Conservation (phyloP, 2,888 invertebrate species). For the Schizaphis graminum region DNA sequence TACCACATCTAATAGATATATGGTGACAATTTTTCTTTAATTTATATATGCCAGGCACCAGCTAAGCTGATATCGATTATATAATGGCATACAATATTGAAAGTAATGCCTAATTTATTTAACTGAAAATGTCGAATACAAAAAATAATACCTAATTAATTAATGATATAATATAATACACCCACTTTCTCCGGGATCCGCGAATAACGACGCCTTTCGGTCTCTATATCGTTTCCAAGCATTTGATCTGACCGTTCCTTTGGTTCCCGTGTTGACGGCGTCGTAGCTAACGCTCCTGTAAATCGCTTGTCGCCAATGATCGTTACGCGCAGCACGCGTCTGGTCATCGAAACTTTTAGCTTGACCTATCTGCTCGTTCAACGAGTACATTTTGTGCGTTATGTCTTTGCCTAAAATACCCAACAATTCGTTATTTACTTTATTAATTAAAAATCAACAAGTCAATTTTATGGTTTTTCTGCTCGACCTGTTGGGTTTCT, state of each 20-base stretch:
- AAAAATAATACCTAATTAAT: background rate
- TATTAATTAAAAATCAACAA: background rate
- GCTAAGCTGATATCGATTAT: too few relatives aligned
- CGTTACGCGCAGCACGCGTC: constrained; percentile 71
- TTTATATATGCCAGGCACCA: too few relatives aligned
- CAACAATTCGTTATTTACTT: background rate
- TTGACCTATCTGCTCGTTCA: constrained; percentile 79
- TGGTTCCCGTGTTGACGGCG: constrained; percentile 83
- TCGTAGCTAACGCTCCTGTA: constrained; percentile 83
- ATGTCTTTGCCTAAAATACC: constrained; percentile 80
- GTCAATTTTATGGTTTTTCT: too few relatives aligned
- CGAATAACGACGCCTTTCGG: constrained; percentile 66
- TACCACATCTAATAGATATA: too few relatives aligned
- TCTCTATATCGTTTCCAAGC: constrained; percentile 72
- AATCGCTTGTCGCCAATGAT: constrained; percentile 70
- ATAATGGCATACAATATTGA: too few relatives aligned
- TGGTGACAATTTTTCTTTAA: too few relatives aligned
- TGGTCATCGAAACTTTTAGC: constrained; percentile 72
- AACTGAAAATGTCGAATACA: background rate
- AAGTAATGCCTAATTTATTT: too few relatives aligned
- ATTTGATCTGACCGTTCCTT: constrained; percentile 80
- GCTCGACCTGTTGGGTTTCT: too few relatives aligned
- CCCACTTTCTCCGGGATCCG: constrained; percentile 62
- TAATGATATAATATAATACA: background rate
- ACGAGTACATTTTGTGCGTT: constrained; percentile 85